Conservation (phyloP, 2,113 vertebrate genomes). For the Echinops telfairi region DNA sequence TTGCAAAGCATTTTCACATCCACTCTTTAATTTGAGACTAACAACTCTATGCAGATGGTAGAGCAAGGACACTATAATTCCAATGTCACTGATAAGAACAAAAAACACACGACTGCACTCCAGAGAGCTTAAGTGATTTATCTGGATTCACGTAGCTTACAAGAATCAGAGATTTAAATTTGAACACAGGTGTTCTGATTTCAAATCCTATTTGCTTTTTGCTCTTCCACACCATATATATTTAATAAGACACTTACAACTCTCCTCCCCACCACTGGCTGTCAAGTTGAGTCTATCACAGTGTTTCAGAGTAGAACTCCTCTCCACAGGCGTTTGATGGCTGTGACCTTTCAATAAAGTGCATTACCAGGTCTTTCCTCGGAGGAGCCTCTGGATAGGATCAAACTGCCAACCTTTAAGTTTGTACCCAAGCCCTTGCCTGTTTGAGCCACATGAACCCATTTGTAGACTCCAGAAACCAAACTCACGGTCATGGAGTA, state of each 20-base stretch:
- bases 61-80: background rate
- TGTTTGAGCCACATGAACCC: background rate
- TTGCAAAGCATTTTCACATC: conserved; percentile 61
- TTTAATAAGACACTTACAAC: background rate
- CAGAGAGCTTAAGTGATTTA: background rate
- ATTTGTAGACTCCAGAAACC: too few species aligned
- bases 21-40: conserved; percentile 51
- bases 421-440: background rate
- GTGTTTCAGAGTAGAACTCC: background rate
- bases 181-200: conserved; percentile 4
- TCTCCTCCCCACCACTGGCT: background rate
- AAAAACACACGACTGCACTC: background rate
- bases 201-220: background rate
- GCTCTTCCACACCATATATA: background rate
- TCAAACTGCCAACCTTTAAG: background rate
- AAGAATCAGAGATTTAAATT: conserved; percentile 6
- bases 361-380: background rate
- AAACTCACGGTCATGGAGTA: too few species aligned
- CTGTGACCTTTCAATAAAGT: background rate
- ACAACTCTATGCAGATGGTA: background rate
- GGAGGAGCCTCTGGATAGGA: background rate
- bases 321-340: background rate
- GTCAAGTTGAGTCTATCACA: too few species aligned
- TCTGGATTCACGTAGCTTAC: background rate
- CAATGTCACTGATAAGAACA: background rate